phyloP scores from a whole-genome alignment of 2,113 vertebrate genomes.

The Emydocephalus ijimae region DNA sequence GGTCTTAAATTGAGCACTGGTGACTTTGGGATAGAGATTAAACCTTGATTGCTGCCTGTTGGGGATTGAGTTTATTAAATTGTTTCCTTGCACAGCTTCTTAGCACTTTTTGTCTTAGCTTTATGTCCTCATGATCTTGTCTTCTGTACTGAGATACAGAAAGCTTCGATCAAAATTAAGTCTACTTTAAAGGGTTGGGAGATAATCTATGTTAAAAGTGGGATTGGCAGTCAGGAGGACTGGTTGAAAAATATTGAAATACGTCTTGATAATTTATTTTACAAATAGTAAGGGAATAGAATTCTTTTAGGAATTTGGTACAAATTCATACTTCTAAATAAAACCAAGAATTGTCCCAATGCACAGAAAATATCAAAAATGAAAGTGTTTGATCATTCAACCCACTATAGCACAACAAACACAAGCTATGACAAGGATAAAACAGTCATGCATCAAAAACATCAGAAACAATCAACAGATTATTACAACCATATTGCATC shows the following conservation, averaged over 20 bases:
- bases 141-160: not conserved
- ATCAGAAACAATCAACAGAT: too few relatives aligned
- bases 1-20: too few relatives aligned
- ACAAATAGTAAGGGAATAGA: not conserved
- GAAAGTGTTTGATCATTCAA: too few relatives aligned
- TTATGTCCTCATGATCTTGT: conserved; percentile 1
- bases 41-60: not conserved
- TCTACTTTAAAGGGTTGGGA: not conserved
- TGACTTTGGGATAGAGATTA: not conserved
- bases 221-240: not conserved
- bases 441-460: too few relatives aligned
- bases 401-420: too few relatives aligned
- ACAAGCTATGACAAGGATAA: too few relatives aligned
- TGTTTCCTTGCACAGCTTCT: not conserved
- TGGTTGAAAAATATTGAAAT: not conserved
- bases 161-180: not conserved
- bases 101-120: not conserved
- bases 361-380: too few relatives aligned
- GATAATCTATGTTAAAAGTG: not conserved
- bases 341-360: not conserved
- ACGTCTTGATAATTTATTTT: not conserved
- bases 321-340: not conserved
- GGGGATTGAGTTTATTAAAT: not conserved
- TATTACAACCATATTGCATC: too few relatives aligned
- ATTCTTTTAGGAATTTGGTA: not conserved